These are phyloP conservation scores for Zaprionus kolodkinae DNA, from an alignment of 1,140 invertebrate species.

Conservation along the genomic window DNA sequence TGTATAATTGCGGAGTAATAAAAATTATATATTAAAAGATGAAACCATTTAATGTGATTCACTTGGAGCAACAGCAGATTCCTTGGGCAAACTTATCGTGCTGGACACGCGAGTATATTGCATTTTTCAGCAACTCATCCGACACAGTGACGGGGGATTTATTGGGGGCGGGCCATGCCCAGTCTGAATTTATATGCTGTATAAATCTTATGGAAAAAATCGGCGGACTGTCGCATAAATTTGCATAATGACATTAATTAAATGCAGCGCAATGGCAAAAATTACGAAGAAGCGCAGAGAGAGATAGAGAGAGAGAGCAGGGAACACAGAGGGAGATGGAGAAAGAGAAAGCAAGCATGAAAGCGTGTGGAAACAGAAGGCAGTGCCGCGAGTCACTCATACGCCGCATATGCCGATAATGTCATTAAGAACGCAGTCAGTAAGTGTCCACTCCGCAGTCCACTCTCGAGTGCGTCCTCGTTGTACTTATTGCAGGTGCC, in stretches of 20 bases:
- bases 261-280: constrained; percentile 60
- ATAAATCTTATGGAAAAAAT: constrained; percentile 63
- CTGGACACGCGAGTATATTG: constrained; percentile 5
- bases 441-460: neutral
- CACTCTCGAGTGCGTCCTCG: neutral
- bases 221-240: constrained; percentile 65
- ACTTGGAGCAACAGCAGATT: neutral
- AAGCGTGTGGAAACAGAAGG: constrained; percentile 21
- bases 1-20: neutral
- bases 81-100: neutral
- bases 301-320: neutral
- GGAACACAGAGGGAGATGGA: neutral
- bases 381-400: constrained; percentile 54
- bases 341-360: neutral
- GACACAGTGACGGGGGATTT: constrained; percentile 7
- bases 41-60: constrained; percentile 12
- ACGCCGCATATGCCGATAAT: constrained; percentile 74
- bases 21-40: constrained; percentile 26
- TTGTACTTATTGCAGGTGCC: neutral
- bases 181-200: constrained; percentile 61
- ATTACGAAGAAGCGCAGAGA: constrained; percentile 1
- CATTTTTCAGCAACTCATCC: constrained; percentile 11
- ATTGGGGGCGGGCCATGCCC: constrained; percentile 26
- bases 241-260: constrained; percentile 80
- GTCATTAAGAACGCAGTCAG: constrained; percentile 64